Evolutionary conservation across 2,797 vertebrate genomes (phyloP).

Genomic region (Gobio occitaniae): DNA sequence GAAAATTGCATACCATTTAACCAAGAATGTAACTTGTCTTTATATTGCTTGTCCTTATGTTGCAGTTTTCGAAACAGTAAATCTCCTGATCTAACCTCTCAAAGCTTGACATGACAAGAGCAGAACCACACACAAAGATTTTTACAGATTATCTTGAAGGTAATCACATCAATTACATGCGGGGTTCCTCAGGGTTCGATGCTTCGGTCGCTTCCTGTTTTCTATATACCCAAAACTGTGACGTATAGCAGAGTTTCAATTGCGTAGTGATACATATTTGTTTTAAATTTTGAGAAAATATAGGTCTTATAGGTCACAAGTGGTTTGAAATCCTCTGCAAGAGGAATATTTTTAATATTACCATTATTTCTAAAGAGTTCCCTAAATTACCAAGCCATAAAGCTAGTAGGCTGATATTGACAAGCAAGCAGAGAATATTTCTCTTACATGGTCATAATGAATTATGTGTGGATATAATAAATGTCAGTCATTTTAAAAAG

Average conservation of each 20-base stretch:
- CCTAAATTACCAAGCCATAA: slow-evolving; percentile 33
- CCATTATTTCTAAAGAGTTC: slow-evolving; percentile 23
- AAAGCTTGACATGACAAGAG: not conserved
- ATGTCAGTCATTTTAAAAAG: slow-evolving; percentile 21
- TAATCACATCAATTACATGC: not conserved
- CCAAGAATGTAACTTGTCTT: too few relatives aligned
- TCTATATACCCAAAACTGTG: not conserved
- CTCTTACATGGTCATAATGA: not conserved
- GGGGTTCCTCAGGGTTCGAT: slow-evolving; percentile 8
- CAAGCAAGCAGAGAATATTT: not conserved
- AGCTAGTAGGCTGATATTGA: slow-evolving; percentile 8
- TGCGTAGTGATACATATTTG: not conserved
- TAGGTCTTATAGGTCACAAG: not conserved
- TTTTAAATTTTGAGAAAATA: too few relatives aligned
- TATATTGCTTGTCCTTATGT: not conserved
- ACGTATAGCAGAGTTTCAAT: not conserved
- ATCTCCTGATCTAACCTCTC: not conserved
- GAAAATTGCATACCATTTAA: not conserved
- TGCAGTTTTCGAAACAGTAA: not conserved
- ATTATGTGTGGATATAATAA: not conserved
- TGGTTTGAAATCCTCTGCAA: not conserved
- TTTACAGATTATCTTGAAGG: not conserved
- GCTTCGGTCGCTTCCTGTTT: not conserved
- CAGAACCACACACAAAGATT: not conserved
- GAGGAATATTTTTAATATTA: not conserved